Evolutionary conservation across 2,888 invertebrate species (phyloP), one percentile per base, ranked within the genome.

Genomic region (Dasysyrphus tricinctus): DNA sequence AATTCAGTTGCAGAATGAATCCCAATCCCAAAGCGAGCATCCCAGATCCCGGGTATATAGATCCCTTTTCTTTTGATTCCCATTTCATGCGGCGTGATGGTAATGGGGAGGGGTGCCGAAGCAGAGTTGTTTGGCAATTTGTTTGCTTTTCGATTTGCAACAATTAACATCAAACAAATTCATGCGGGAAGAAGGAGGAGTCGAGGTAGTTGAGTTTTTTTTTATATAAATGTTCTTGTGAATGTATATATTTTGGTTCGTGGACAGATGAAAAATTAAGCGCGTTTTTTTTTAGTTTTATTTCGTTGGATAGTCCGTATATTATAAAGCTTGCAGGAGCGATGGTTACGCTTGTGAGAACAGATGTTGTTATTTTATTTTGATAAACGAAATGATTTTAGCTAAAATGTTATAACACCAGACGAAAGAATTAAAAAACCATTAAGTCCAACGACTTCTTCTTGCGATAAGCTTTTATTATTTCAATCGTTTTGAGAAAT

Each of bases 111-210:
- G 16, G 19, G n/a, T 24, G 51, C 24, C 14, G 70, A 51, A 56
- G 65, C 49, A 19, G 42, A 70, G 73, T 81, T 78, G 75, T 78
- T 81, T 81, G 59, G 74, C 72, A 74, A 86, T 86, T 82, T 82
- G 82, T 78, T 79, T 79, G 82, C 59, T 79, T 74, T 82, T 82
- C 82, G 78, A 86, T 86, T 86, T 82, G 82, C 82, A 86, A 69
- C 86, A 86, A 86, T 86, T 86, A 86, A 82, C 86, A 75, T 86
- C 82, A 86, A 86, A 82, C 82, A 86, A 86, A 86, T 82, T 79
- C 59, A 63, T 37, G 49, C 16, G 29, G 49, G 14, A 19, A 12
- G 29, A 29, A 16, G 16, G 44, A 5, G 32, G 6, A 8, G 67
- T 11, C 9, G 6, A 14, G 14, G 56, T 11, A 24, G 12, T 42